Conservation (phyloP, 2,797 vertebrate genomes). For the Brachyrhaphis roseni region DNA sequence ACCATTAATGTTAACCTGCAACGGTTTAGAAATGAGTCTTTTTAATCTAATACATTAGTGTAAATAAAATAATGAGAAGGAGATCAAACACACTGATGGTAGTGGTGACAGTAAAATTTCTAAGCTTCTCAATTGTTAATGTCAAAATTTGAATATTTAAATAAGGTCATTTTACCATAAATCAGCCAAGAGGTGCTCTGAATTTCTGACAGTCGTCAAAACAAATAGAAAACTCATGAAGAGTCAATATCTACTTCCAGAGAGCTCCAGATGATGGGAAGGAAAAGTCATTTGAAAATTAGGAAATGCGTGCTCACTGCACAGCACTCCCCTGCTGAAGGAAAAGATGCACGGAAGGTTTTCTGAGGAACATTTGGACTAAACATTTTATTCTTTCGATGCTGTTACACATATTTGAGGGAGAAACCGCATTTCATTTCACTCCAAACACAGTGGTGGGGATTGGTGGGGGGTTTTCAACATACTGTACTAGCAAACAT, state of each 20-base stretch:
- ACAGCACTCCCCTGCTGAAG: neutral
- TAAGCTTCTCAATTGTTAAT: neutral
- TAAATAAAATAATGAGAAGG: too few species aligned
- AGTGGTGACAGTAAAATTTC: neutral
- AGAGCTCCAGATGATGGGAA: neutral
- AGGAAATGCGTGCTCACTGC: neutral
- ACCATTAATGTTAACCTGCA: neutral
- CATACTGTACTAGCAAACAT: neutral
- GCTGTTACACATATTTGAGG: neutral
- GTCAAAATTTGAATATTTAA: neutral
- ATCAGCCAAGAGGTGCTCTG: neutral
- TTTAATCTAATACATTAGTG: neutral
- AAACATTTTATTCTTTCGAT: neutral
- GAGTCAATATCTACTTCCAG: neutral
- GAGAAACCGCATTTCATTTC: neutral
- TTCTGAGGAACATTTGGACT: neutral
- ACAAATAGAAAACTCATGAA: neutral
- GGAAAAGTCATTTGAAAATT: neutral
- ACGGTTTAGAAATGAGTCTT: neutral
- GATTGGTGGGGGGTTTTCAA: neutral
- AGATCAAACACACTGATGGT: neutral
- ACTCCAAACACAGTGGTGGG: neutral
- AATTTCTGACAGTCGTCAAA: neutral
- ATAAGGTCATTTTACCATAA: neutral
- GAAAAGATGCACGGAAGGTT: neutral